Percentiles rank a stretch among this genome's conserved stretches.
These are phyloP conservation scores for Tolypeutes matacus DNA, from an alignment of 2,797 vertebrate genomes.

Conservation along the genomic window DNA sequence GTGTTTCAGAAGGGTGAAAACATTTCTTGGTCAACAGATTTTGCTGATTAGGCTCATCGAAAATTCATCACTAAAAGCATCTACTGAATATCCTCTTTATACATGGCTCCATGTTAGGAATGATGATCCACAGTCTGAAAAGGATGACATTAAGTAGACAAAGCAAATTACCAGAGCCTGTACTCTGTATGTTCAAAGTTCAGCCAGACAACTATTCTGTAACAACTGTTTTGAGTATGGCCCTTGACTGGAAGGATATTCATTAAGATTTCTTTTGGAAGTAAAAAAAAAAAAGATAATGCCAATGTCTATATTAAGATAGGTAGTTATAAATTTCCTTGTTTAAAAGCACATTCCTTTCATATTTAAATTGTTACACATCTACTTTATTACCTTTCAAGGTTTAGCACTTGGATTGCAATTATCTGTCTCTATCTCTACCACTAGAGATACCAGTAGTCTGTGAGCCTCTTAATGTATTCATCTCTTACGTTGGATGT, in stretches of 20 bases:
- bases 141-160: neutral
- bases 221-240: slow-evolving; percentile 25
- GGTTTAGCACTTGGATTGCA: neutral
- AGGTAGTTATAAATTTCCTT: neutral
- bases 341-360: neutral
- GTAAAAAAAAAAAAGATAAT: slow-evolving; percentile 12
- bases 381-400: neutral
- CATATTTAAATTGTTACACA: neutral
- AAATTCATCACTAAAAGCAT: slow-evolving; percentile 37
- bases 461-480: neutral
- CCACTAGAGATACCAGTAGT: neutral
- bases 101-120: neutral
- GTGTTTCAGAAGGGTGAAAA: neutral
- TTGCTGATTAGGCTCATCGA: slow-evolving; percentile 14
- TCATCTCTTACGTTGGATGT: neutral
- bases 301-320: neutral
- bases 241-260: neutral
- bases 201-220: neutral
- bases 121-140: neutral
- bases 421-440: slow-evolving; percentile 7
- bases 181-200: neutral
- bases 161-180: slow-evolving; percentile 24
- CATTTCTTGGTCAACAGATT: slow-evolving; percentile 31
- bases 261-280: slow-evolving; percentile 39
- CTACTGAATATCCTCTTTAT: slow-evolving; percentile 11